These are phyloP conservation scores for Triops cancriformis DNA, from an alignment of 1,140 invertebrate species.

Conservation along the genomic window DNA sequence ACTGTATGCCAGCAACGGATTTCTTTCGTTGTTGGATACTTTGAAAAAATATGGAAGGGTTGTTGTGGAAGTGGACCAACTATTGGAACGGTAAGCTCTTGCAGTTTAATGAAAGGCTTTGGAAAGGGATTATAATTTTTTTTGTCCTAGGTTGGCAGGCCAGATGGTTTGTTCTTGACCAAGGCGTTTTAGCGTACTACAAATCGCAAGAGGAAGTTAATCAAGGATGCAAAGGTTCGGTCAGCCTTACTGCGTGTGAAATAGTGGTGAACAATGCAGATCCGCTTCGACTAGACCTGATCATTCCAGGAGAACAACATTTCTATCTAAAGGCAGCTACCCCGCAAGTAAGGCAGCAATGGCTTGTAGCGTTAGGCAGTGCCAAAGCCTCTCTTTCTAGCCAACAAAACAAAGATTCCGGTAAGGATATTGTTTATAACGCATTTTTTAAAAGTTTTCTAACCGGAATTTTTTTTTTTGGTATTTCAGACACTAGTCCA, in stretches of 20 bases:
- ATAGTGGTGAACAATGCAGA: constrained; percentile 68
- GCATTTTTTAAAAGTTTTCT: background rate
- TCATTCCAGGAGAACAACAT: constrained; percentile 71
- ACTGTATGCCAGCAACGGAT: background rate
- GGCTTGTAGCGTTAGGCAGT: constrained; percentile 68
- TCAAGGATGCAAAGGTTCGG: constrained; percentile 73
- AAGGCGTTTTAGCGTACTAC: constrained; percentile 71
- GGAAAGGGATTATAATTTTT: background rate
- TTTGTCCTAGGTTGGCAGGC: constrained; percentile 66
- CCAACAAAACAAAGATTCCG: constrained; percentile 40
- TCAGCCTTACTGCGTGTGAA: constrained; percentile 72
- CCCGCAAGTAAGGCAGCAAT: constrained; percentile 64
- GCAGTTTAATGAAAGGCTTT: constrained; percentile 3
- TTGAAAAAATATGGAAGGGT: constrained; percentile 55
- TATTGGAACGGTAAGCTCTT: constrained; percentile 59
- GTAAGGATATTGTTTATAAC: constrained; percentile 34
- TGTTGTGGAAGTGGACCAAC: constrained; percentile 74
- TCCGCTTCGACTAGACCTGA: constrained; percentile 59
- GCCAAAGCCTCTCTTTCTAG: constrained; percentile 62
- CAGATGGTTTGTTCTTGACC: constrained; percentile 71
- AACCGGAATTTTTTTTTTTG: background rate
- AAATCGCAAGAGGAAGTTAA: constrained; percentile 71
- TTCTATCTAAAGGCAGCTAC: constrained; percentile 67
- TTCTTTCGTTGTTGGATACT: background rate
- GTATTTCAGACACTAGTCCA: constrained; percentile 33